Percentiles rank a stretch among this genome's conserved stretches.
phyloP scores from a whole-genome alignment of 2,888 invertebrate genomes.

The Limnephilus lunatus region DNA sequence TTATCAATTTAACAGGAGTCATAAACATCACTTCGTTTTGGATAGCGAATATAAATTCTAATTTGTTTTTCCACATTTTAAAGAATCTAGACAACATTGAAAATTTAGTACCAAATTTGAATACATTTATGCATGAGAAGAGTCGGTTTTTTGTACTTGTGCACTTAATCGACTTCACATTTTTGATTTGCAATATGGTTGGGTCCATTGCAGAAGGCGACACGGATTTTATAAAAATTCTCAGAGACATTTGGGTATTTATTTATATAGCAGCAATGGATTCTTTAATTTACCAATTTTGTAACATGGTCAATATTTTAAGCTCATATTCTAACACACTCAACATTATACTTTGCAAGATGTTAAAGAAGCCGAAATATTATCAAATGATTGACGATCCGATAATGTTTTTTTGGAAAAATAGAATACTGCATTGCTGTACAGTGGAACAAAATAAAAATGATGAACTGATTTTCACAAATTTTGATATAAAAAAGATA shows the following conservation, averaged over 20 bases:
- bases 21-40: constrained; percentile 1
- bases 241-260: background rate
- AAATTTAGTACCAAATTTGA: background rate
- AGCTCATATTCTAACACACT: background rate
- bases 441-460: background rate
- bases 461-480: background rate
- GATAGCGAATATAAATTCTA: background rate
- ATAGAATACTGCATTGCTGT: background rate
- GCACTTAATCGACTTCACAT: background rate
- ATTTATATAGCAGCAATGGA: background rate
- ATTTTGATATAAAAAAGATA: background rate
- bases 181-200: background rate
- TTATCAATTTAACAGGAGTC: background rate
- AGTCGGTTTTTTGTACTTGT: background rate
- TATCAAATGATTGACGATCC: background rate
- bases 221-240: background rate
- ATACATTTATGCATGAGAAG: background rate
- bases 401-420: background rate
- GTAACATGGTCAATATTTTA: background rate
- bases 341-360: background rate
- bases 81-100: constrained; percentile 5
- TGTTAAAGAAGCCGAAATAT: background rate
- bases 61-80: background rate
- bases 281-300: background rate
- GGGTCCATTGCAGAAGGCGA: background rate